A percentile compares a stretch with the other conserved stretches of the same genome.
phyloP scores from a whole-genome alignment of 1,140 invertebrate genomes.

The Drepana arcuata region DNA sequence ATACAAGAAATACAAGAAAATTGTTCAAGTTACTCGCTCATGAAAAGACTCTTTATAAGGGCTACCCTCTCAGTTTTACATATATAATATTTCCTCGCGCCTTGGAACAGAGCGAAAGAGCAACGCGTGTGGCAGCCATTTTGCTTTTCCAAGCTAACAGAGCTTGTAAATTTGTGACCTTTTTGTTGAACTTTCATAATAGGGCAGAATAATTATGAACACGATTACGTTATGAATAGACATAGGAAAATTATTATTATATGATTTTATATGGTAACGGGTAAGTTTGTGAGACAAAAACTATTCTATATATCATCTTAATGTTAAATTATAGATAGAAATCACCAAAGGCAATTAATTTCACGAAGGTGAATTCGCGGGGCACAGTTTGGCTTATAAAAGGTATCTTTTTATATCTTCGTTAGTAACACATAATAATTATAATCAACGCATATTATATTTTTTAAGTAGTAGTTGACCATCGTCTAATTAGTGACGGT shows the following conservation, averaged over 20 bases:
- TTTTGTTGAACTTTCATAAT: not conserved
- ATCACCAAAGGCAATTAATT: no score
- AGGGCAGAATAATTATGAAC: not conserved
- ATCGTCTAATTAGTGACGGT: no score
- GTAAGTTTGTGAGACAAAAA: no score
- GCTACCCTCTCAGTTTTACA: slow-evolving; percentile 15
- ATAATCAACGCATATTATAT: no score
- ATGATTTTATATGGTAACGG: not conserved
- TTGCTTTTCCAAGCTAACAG: no score
- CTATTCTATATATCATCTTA: no score
- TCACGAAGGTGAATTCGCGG: no score
- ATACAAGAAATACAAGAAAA: slow-evolving; percentile 15
- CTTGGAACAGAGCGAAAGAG: not conserved
- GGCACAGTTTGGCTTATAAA: no score
- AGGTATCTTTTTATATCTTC: no score
- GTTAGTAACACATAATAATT: no score
- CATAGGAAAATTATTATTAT: not conserved
- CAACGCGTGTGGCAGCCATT: not conserved
- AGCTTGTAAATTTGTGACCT: not conserved
- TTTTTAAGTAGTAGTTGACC: no score
- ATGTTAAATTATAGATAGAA: no score
- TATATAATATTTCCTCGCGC: slow-evolving; percentile 11
- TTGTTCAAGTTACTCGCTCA: slow-evolving; percentile 21
- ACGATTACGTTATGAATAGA: not conserved
- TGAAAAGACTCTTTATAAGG: slow-evolving; percentile 21